These are phyloP conservation scores for Unio delphinus DNA, from an alignment of 2,888 invertebrate species.

Conservation along the genomic window DNA sequence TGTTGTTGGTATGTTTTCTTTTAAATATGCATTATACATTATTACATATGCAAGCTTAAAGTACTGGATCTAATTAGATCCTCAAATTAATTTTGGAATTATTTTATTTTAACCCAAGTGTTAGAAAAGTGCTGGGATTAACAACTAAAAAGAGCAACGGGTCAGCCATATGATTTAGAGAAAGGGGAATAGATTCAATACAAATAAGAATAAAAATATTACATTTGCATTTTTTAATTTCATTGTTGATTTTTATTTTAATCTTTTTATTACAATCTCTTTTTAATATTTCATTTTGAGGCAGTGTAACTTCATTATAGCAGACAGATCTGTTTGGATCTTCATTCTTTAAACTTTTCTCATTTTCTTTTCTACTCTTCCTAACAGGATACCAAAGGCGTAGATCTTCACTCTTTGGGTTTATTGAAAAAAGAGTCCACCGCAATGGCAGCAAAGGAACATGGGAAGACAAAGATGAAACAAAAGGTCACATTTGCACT, in stretches of 20 bases:
- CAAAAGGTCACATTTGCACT: constrained; percentile 59
- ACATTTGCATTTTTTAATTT: too few relatives aligned
- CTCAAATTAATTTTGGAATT: too few relatives aligned
- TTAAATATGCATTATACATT: too few relatives aligned
- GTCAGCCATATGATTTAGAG: too few relatives aligned
- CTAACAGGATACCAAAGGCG: constrained; percentile 41
- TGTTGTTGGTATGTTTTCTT: too few relatives aligned
- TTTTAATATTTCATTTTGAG: neutral
- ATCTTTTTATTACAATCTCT: neutral
- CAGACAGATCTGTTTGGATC: neutral
- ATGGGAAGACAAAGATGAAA: constrained; percentile 41
- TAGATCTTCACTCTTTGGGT: constrained; percentile 56
- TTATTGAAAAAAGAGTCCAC: constrained; percentile 59
- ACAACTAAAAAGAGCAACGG: too few relatives aligned
- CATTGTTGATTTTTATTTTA: neutral
- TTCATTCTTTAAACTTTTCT: neutral
- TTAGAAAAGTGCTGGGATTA: too few relatives aligned
- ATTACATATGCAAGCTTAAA: too few relatives aligned
- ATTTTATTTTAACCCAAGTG: too few relatives aligned
- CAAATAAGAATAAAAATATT: too few relatives aligned
- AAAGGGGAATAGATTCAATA: too few relatives aligned
- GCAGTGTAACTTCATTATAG: constrained; percentile 1
- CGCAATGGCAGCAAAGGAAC: constrained; percentile 39
- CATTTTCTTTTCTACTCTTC: constrained; percentile 5
- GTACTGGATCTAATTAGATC: too few relatives aligned